A percentile compares a stretch with the other conserved stretches of the same genome.
These are phyloP conservation scores for Thomomys bottae DNA, from an alignment of 2,113 vertebrate genomes.

Conservation along the genomic window DNA sequence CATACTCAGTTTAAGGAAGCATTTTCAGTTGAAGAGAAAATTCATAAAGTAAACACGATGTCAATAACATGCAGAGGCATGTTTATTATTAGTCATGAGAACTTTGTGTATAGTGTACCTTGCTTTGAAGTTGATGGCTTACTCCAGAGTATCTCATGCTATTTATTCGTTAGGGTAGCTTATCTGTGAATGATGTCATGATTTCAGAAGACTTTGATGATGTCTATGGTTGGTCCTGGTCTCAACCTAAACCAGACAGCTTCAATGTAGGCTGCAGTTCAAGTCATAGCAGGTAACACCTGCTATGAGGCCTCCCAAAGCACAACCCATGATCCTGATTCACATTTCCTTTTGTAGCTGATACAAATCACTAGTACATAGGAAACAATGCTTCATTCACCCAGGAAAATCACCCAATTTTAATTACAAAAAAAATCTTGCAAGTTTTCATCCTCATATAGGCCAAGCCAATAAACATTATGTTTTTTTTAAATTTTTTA, in stretches of 20 bases:
- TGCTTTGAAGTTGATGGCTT: background rate
- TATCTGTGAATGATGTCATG: constrained; percentile 62
- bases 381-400: constrained; percentile 23
- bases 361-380: background rate
- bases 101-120: background rate
- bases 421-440: background rate
- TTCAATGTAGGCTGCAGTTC: constrained; percentile 48
- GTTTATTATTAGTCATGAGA: background rate
- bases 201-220: constrained; percentile 37
- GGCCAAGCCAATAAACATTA: background rate
- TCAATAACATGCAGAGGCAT: background rate
- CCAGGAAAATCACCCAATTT: constrained; percentile 42
- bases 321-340: constrained; percentile 53
- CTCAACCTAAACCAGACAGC: constrained; percentile 49
- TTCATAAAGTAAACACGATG: constrained; percentile 7
- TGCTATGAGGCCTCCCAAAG: constrained; percentile 43
- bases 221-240: constrained; percentile 58
- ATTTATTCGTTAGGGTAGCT: constrained; percentile 38
- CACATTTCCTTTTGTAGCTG: constrained; percentile 54
- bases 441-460: constrained; percentile 21
- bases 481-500: background rate
- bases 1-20: background rate
- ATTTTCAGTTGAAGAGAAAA: constrained; percentile 21
- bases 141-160: background rate
- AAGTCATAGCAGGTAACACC: constrained; percentile 52